Evolutionary conservation across 2,113 vertebrate species (phyloP).

Genomic region (Catagonus wagneri): DNA sequence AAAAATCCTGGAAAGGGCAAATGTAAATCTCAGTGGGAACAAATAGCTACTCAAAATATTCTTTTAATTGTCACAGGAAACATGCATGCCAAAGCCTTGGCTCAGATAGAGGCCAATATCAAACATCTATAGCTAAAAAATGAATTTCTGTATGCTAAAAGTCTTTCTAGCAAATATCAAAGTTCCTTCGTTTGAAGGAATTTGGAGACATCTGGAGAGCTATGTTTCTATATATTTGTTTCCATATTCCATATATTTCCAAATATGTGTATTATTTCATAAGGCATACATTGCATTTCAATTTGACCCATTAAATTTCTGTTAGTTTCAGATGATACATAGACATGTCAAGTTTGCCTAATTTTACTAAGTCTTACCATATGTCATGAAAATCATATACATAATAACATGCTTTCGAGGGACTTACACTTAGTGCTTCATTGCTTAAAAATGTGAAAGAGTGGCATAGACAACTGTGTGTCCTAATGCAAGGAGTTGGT

Average conservation of each 20-base stretch:
- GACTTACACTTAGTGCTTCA: background rate
- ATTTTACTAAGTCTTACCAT: background rate
- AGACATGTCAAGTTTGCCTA: background rate
- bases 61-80: slow-evolving; percentile 56
- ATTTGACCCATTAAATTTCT: background rate
- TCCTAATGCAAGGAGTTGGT: background rate
- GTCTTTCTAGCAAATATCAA: background rate
- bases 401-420: background rate
- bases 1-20: slow-evolving; percentile 6
- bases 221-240: background rate
- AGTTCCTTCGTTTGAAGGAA: slow-evolving; percentile 5
- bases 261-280: background rate
- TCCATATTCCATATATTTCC: background rate
- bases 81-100: background rate
- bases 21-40: slow-evolving; percentile 44
- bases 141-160: background rate
- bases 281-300: background rate
- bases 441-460: background rate
- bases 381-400: background rate
- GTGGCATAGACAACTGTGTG: background rate
- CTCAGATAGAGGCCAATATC: background rate
- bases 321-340: background rate
- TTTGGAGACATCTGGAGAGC: background rate
- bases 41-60: slow-evolving; percentile 66
- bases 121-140: background rate